Conservation (phyloP, 1,140 invertebrate species). For the Dysdera silvatica region DNA sequence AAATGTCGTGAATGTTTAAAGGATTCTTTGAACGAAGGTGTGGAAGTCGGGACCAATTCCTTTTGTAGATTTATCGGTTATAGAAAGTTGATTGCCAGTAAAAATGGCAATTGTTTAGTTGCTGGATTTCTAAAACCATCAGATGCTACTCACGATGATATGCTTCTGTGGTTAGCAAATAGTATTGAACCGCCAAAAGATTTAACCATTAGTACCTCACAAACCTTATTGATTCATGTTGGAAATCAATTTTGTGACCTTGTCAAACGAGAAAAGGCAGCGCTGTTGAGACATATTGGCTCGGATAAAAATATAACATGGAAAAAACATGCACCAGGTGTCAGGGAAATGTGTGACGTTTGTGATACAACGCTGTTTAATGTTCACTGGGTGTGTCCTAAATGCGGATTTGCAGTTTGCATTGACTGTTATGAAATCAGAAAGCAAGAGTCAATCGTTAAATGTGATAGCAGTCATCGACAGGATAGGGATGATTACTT, state of each 20-base stretch:
- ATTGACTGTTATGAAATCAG: conserved; percentile 84
- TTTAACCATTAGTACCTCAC: conserved; percentile 77
- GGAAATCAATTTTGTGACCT: conserved; percentile 95
- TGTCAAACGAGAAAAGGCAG: conserved; percentile 81
- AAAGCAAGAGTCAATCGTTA: conserved; percentile 49
- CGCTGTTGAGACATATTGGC: conserved; percentile 61
- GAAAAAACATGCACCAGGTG: conserved; percentile 92
- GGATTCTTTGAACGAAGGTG: conserved; percentile 71
- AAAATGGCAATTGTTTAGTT: conserved; percentile 75
- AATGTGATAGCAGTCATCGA: background rate
- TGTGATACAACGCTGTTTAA: conserved; percentile 97
- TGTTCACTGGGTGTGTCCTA: conserved; percentile 93
- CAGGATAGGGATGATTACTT: conserved; percentile 62
- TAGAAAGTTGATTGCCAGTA: conserved; percentile 76
- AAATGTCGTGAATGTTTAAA: conserved; percentile 86
- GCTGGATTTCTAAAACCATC: conserved; percentile 90
- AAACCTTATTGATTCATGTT: conserved; percentile 78
- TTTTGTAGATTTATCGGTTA: conserved; percentile 96
- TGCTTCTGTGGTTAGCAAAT: conserved; percentile 66
- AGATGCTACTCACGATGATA: conserved; percentile 76
- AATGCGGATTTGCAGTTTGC: conserved; percentile 95
- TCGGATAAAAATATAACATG: conserved; percentile 64
- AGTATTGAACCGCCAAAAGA: conserved; percentile 54
- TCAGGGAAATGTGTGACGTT: conserved; percentile 95
- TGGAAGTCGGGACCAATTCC: conserved; percentile 77